These are phyloP conservation scores for Nothocercus julius DNA, from an alignment of 2,113 vertebrate species.

Conservation along the genomic window DNA sequence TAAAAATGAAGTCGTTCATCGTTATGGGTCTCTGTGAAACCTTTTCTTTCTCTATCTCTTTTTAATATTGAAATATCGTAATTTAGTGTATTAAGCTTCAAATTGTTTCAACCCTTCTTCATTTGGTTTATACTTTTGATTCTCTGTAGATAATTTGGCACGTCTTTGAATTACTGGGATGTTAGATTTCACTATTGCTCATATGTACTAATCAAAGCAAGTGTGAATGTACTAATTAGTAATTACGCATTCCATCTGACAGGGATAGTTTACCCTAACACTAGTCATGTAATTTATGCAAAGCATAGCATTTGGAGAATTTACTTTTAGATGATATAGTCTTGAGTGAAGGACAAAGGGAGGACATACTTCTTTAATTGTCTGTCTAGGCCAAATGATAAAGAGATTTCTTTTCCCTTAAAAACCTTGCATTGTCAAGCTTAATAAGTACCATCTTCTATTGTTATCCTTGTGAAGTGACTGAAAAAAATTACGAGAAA, in stretches of 20 bases:
- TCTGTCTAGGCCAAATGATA: neutral
- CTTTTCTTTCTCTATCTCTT: neutral
- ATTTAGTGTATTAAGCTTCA: neutral
- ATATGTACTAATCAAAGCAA: neutral
- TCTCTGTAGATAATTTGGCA: neutral
- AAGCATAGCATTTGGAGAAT: neutral
- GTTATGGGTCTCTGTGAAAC: neutral
- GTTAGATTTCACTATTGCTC: neutral
- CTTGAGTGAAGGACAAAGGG: neutral
- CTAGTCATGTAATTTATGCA: neutral
- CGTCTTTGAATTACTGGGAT: neutral
- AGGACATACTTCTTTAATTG: neutral
- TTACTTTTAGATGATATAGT: neutral
- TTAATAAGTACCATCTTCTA: neutral
- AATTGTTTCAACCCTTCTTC: neutral
- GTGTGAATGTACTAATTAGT: neutral
- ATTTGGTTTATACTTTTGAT: neutral
- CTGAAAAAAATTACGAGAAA: neutral
- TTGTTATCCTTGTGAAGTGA: neutral
- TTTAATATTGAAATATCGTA: neutral
- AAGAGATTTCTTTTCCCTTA: neutral
- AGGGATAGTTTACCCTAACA: neutral
- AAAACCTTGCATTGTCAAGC: neutral
- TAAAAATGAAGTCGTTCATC: neutral
- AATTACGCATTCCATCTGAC: neutral